Conservation (phyloP, 2,113 vertebrate genomes). For the Vulpes vulpes region DNA sequence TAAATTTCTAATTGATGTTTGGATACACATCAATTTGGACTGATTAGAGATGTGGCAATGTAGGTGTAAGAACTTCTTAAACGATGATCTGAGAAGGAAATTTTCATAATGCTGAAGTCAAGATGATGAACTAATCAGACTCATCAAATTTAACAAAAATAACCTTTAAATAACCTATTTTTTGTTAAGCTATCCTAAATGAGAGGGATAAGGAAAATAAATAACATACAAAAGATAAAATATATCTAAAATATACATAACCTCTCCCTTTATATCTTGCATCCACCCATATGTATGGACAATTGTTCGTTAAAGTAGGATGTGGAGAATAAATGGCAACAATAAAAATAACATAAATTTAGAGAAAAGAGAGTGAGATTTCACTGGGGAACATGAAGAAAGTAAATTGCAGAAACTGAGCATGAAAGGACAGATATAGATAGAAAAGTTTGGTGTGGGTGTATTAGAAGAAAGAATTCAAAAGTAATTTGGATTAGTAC, state of each 20-base stretch:
- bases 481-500: neutral
- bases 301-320: neutral
- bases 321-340: neutral
- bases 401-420: neutral
- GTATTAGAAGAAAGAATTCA: neutral
- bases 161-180: neutral
- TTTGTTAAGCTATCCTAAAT: neutral
- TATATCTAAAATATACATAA: neutral
- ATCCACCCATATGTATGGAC: too few relatives aligned
- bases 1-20: neutral
- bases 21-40: neutral
- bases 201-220: neutral
- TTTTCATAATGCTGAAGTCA: neutral
- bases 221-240: neutral
- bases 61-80: neutral
- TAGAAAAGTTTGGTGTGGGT: neutral
- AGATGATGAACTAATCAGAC: neutral
- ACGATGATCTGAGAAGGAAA: neutral
- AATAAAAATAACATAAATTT: neutral
- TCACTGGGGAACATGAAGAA: neutral
- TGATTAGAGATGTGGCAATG: neutral
- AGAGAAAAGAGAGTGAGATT: neutral
- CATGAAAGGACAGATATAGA: neutral
- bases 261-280: neutral
- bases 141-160: neutral